Evolutionary conservation across 1,140 invertebrate species (phyloP).

Genomic region (Drosophila obscura): DNA sequence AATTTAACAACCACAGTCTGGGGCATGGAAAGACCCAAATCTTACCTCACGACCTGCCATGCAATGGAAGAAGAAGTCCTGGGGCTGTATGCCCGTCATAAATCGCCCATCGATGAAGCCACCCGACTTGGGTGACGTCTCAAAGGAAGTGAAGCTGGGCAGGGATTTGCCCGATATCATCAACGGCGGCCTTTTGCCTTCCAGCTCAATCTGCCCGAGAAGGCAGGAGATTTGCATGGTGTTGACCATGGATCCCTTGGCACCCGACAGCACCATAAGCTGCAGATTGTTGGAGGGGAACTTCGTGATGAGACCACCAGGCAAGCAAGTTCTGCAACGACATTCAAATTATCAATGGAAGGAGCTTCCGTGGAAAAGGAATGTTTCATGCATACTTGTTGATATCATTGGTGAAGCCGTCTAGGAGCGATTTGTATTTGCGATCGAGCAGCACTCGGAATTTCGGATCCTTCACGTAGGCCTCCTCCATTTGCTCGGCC

Average conservation of each 20-base stretch:
- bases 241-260: conserved; percentile 98
- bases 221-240: conserved; percentile 99
- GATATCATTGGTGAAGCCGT: conserved; percentile 95
- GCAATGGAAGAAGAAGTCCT: conserved; percentile 99
- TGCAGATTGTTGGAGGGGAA: conserved; percentile 98
- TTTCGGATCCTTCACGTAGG: conserved; percentile 89
- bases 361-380: too few relatives aligned
- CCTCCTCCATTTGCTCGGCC: conserved; percentile 88
- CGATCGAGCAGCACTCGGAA: conserved; percentile 92
- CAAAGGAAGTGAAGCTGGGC: conserved; percentile 96
- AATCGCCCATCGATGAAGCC: conserved; percentile 98
- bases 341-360: neutral
- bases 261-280: conserved; percentile 98
- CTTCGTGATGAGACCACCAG: conserved; percentile 91
- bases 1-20: conserved; percentile 3
- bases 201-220: conserved; percentile 98
- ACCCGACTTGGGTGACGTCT: conserved; percentile 95
- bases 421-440: conserved; percentile 93
- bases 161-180: conserved; percentile 96
- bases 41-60: conserved; percentile 98
- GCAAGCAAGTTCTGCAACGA: conserved; percentile 87
- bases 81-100: conserved; percentile 98
- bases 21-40: neutral
- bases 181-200: conserved; percentile 97
- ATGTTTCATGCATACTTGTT: conserved; percentile 87